Evolutionary conservation across 1,140 invertebrate species (phyloP).

Genomic region (Pseudomyrmex flavicornis): DNA sequence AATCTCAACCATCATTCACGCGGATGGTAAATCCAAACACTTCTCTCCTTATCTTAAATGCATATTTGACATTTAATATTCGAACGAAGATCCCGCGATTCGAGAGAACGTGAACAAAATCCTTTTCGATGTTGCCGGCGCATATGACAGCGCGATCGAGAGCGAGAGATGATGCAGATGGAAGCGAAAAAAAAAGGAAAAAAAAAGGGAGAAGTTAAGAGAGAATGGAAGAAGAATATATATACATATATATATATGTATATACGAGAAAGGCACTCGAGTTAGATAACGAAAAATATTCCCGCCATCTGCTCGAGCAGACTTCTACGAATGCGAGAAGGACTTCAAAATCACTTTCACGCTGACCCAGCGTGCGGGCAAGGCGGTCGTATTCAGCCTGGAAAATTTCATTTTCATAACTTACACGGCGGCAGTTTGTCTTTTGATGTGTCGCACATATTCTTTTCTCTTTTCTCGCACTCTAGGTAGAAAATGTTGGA

Average conservation of each 20-base stretch:
- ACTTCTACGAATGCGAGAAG: conserved; percentile 40
- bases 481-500: conserved; percentile 10
- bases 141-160: not conserved
- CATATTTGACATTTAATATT: conserved; percentile 58
- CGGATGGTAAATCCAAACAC: not conserved
- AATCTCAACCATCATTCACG: not conserved
- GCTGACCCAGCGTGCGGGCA: not conserved
- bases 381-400: conserved; percentile 10
- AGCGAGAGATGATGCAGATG: conserved; percentile 1
- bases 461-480: conserved; percentile 8
- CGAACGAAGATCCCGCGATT: conserved; percentile 55
- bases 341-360: conserved; percentile 63
- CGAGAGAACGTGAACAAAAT: conserved; percentile 46
- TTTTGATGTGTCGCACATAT: conserved; percentile 42
- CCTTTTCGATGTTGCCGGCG: conserved; percentile 14
- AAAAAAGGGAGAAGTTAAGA: not conserved
- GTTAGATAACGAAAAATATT: conserved; percentile 65
- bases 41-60: conserved; percentile 48
- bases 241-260: not conserved
- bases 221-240: conserved; percentile 18
- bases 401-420: conserved; percentile 66
- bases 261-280: conserved; percentile 20
- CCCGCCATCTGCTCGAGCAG: conserved; percentile 57
- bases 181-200: not conserved
- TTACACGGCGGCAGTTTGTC: conserved; percentile 43